Conservation (phyloP, 2,113 vertebrate genomes). For the Bufo bufo region DNA sequence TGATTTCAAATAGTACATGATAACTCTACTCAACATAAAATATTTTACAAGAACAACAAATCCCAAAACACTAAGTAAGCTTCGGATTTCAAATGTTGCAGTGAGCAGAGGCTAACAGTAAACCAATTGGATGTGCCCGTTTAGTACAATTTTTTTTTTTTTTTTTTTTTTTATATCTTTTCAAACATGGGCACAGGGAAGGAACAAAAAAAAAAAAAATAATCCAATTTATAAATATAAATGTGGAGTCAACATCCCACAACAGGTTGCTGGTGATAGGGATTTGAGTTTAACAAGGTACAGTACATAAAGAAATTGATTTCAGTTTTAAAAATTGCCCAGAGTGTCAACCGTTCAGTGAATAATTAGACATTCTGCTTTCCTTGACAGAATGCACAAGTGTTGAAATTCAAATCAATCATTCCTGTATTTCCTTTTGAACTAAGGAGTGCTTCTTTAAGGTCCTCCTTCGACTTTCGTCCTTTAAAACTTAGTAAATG, state of each 20-base stretch:
- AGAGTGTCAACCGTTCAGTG: neutral
- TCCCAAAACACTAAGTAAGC: conserved; percentile 55
- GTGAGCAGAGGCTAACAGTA: conserved; percentile 32
- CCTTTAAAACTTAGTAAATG: conserved; percentile 21
- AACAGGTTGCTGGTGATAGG: conserved; percentile 52
- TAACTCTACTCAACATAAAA: conserved; percentile 58
- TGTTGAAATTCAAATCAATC: neutral
- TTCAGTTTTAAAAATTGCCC: conserved; percentile 34
- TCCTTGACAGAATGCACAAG: conserved; percentile 2
- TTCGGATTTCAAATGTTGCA: conserved; percentile 26
- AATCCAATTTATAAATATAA: conserved; percentile 21
- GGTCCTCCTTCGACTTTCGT: conserved; percentile 1
- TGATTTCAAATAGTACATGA: conserved; percentile 58
- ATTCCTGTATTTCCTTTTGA: neutral
- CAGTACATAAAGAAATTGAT: conserved; percentile 33
- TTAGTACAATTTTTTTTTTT: neutral
- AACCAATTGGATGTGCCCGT: neutral
- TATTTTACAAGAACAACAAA: conserved; percentile 57
- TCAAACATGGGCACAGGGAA: neutral
- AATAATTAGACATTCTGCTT: conserved; percentile 27
- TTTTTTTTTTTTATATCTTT: neutral
- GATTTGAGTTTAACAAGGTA: conserved; percentile 41
- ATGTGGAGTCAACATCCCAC: conserved; percentile 30
- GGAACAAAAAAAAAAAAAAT: neutral
- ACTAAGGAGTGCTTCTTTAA: conserved; percentile 33